These are phyloP conservation scores for Dolichotis patagonum DNA, from an alignment of 2,113 vertebrate genomes.

Conservation along the genomic window DNA sequence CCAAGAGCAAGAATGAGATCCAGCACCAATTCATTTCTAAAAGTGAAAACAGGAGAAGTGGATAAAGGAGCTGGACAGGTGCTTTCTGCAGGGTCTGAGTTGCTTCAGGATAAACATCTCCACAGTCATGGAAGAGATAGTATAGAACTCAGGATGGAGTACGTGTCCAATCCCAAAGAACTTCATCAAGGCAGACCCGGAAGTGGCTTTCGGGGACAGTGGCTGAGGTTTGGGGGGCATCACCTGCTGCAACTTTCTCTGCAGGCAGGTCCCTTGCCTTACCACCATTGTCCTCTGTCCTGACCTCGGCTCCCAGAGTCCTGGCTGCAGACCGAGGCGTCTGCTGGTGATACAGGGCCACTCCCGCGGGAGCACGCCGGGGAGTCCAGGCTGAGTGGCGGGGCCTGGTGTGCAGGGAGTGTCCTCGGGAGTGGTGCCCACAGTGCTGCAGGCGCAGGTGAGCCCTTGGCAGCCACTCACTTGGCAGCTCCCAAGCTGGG, in stretches of 20 bases:
- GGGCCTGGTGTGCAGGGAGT: rapidly evolving
- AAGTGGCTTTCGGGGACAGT: background rate
- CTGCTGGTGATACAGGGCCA: background rate
- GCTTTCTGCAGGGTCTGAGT: background rate
- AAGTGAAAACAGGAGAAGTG: background rate
- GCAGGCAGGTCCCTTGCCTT: background rate
- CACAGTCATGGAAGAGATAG: background rate
- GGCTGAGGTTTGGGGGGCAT: background rate
- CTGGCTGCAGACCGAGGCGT: background rate
- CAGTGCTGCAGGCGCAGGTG: background rate
- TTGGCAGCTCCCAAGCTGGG: background rate
- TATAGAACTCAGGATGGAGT: background rate
- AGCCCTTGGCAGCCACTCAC: background rate
- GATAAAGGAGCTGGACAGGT: background rate
- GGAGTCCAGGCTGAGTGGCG: background rate
- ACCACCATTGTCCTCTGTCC: background rate
- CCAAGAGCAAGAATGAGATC: slow-evolving; percentile 2
- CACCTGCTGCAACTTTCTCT: background rate
- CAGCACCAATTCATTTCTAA: slow-evolving; percentile 1
- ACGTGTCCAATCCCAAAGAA: background rate
- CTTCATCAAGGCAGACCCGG: background rate
- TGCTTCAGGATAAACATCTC: background rate
- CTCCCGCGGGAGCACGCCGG: background rate
- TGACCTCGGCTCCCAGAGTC: background rate
- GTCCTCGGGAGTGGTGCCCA: background rate